These are phyloP conservation scores for Zaprionus ghesquierei DNA, from an alignment of 1,140 invertebrate genomes.

Conservation along the genomic window DNA sequence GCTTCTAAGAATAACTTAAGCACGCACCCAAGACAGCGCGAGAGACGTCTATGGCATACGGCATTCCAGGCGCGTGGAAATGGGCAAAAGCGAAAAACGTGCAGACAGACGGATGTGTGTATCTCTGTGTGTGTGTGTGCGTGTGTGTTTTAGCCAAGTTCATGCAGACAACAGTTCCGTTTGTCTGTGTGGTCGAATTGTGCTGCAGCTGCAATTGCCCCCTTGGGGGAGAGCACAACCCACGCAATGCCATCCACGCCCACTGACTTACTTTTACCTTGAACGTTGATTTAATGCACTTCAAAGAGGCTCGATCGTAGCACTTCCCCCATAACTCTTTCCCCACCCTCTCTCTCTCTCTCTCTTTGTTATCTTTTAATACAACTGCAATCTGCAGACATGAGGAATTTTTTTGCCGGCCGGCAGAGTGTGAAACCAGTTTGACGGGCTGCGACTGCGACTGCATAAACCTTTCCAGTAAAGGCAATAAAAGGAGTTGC, in stretches of 20 bases:
- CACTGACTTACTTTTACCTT: conserved; percentile 45
- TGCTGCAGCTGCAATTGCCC: conserved; percentile 24
- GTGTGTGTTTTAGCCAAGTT: conserved; percentile 27
- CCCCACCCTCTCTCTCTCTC: background rate
- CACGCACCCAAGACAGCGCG: conserved; percentile 7
- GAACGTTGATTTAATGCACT: conserved; percentile 47
- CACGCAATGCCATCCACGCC: conserved; percentile 29
- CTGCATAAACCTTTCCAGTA: too few relatives aligned
- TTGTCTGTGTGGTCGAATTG: conserved; percentile 29
- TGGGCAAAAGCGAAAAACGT: background rate
- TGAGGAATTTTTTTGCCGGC: conserved; percentile 42
- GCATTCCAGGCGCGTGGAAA: conserved; percentile 31
- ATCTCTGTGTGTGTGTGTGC: too few relatives aligned
- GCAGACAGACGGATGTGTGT: background rate
- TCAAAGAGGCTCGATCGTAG: conserved; percentile 6
- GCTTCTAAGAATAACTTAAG: conserved; percentile 36
- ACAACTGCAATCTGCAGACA: conserved; percentile 50
- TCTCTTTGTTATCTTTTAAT: conserved; percentile 50
- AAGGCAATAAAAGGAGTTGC: conserved; percentile 42
- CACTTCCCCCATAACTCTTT: too few relatives aligned
- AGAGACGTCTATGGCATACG: conserved; percentile 28
- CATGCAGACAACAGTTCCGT: conserved; percentile 37
- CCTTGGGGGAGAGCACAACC: background rate
- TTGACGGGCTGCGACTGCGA: conserved; percentile 24
- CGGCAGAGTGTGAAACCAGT: conserved; percentile 40